Conservation (phyloP, 2,113 vertebrate species). For the Pseudopodoces humilis region DNA sequence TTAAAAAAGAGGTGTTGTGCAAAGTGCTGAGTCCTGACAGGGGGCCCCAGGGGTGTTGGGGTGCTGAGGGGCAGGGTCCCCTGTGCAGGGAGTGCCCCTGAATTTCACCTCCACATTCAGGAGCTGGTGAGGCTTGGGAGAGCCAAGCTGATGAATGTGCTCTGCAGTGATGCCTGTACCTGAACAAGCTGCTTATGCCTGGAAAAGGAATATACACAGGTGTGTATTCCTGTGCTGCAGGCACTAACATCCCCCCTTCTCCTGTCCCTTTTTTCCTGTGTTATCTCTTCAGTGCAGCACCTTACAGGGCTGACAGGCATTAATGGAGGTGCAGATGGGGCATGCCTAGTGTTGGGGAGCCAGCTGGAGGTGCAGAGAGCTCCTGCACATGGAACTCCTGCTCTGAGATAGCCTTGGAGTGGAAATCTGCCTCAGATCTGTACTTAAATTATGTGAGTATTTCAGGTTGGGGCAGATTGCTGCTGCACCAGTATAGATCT, state of each 20-base stretch:
- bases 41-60: not conserved
- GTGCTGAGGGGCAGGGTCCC: not conserved
- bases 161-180: not conserved
- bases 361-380: not conserved
- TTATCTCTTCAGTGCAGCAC: not conserved
- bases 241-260: not conserved
- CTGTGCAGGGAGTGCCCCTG: not conserved
- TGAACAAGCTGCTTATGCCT: not conserved
- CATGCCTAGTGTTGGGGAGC: not conserved
- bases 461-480: not conserved
- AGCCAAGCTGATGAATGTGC: not conserved
- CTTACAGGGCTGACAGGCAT: not conserved
- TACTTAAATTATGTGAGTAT: not conserved
- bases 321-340: not conserved
- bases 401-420: not conserved
- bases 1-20: not conserved
- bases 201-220: not conserved
- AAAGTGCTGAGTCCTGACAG: accelerated
- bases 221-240: accelerated
- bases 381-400: not conserved
- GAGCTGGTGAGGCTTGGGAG: not conserved
- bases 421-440: not conserved
- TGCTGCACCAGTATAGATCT: not conserved
- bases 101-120: not conserved
- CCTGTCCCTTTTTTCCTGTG: not conserved